Percentiles rank a stretch among this genome's conserved stretches.
phyloP scores from a whole-genome alignment of 2,113 vertebrate genomes.

The Paramisgurnus dabryanus region DNA sequence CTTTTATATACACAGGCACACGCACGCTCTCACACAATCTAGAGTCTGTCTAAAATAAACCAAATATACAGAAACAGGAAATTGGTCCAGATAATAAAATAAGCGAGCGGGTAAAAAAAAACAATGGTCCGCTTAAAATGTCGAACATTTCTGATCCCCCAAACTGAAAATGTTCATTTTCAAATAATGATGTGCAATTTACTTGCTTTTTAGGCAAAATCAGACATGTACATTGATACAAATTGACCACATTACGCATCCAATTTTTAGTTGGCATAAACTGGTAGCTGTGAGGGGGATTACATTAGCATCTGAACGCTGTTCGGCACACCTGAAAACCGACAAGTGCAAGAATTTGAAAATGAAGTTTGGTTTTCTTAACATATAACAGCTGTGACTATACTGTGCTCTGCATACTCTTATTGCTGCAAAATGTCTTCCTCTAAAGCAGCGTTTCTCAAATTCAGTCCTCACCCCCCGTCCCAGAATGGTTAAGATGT shows the following conservation, averaged over 20 bases:
- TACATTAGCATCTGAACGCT: neutral
- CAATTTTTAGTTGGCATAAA: neutral
- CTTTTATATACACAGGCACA: constrained; percentile 19
- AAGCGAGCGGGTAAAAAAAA: constrained; percentile 49
- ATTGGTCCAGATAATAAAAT: constrained; percentile 70
- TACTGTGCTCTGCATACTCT: constrained; percentile 59
- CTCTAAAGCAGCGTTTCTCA: neutral
- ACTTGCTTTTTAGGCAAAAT: neutral
- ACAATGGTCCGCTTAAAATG: constrained; percentile 1
- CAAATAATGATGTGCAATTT: neutral
- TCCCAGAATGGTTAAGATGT: too few species aligned
- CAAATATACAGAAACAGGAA: constrained; percentile 58
- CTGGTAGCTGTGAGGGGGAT: neutral
- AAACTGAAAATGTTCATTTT: neutral
- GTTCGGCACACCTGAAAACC: neutral
- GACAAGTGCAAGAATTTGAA: constrained; percentile 15
- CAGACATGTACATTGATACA: neutral
- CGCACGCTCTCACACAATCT: constrained; percentile 12
- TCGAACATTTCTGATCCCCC: neutral
- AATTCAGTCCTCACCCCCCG: too few species aligned
- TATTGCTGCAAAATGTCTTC: constrained; percentile 63
- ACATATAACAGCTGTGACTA: constrained; percentile 2
- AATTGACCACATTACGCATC: constrained; percentile 12
- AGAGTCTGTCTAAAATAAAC: constrained; percentile 52
- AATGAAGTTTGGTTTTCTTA: constrained; percentile 43